Base-by-base conservation (phyloP, 2,888 invertebrate species). In the Philereme vetulata region DNA sequence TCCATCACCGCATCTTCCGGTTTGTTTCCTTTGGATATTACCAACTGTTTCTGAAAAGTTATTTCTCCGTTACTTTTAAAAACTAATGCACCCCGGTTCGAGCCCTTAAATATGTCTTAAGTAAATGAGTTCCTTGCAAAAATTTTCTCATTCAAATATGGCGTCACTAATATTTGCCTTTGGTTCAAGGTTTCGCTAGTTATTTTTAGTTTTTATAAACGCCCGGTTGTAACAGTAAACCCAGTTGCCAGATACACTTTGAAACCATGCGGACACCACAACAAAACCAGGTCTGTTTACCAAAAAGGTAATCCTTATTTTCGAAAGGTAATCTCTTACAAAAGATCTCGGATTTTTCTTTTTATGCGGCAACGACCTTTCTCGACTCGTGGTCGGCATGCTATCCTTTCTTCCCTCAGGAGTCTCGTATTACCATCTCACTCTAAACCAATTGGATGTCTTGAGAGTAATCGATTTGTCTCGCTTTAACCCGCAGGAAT, bases 381-480 rank as follows among this genome's bases (percentile, higher is more conserved):
- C 75, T 69, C 71, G 76, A 36, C 71, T 75, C 76, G 76, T 71
- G 75, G 71, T 56, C 49, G 64, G 65, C 70, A 38, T 38, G 56
- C 78, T 76, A 75, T 50, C 43, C 48, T 52, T 74, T 83, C 78
- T 74, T 77, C 80, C 80, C 72, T 52, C 59, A 75, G 75, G 74
- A 74, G 66, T 66, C 60, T 51, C 53, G 71, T 84, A 77, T 65
- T 65, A 72, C 76, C 67, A 71, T 88, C 88, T 80, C 82, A 69
- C 70, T 83, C 76, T 74, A 77, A 79, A 76, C 76, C 74, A 78
- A 83, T 84, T 85, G 82, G 72, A 78, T 80, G 77, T 78, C 78
- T 80, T 82, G 79, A 80, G 77, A 75, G 80, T 78, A 85, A 84
- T 87, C 85, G 81, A 86, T 86, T 85, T 81, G 85, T 90, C 89